These are phyloP conservation scores for Mus pahari DNA, from an alignment of 2,113 vertebrate genomes.

Conservation along the genomic window DNA sequence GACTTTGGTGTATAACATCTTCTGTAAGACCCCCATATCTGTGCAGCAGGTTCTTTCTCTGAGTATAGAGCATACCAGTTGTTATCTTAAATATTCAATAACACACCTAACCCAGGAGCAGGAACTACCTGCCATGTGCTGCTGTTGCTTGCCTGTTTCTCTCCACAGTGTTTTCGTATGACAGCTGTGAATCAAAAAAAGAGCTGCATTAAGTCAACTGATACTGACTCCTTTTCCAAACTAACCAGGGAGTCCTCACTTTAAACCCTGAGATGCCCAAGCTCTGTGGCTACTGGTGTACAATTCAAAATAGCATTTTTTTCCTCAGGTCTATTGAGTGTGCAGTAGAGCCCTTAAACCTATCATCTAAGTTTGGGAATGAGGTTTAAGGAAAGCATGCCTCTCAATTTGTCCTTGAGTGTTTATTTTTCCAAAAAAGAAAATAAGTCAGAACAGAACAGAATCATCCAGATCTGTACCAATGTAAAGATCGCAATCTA, in stretches of 20 bases:
- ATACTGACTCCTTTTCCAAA: neutral
- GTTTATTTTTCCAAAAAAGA: neutral
- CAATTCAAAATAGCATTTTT: neutral
- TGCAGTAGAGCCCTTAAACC: neutral
- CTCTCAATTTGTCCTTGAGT: neutral
- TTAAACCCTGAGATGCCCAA: neutral
- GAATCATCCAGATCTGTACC: neutral
- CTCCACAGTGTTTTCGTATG: neutral
- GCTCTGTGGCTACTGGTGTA: neutral
- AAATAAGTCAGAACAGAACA: neutral
- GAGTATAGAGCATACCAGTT: neutral
- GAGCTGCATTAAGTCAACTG: neutral
- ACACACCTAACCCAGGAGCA: neutral
- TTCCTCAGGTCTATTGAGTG: neutral
- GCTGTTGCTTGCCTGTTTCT: neutral
- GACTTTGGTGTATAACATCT: neutral
- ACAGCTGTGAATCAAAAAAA: neutral
- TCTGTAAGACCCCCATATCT: neutral
- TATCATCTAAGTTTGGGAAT: constrained; percentile 3
- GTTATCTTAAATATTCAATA: neutral
- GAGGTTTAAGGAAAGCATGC: neutral
- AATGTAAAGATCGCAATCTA: neutral
- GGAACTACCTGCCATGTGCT: neutral
- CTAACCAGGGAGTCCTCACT: neutral
- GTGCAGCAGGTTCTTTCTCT: neutral